These are phyloP conservation scores for Cheilosia impressa DNA, from an alignment of 2,888 invertebrate genomes.

Conservation along the genomic window DNA sequence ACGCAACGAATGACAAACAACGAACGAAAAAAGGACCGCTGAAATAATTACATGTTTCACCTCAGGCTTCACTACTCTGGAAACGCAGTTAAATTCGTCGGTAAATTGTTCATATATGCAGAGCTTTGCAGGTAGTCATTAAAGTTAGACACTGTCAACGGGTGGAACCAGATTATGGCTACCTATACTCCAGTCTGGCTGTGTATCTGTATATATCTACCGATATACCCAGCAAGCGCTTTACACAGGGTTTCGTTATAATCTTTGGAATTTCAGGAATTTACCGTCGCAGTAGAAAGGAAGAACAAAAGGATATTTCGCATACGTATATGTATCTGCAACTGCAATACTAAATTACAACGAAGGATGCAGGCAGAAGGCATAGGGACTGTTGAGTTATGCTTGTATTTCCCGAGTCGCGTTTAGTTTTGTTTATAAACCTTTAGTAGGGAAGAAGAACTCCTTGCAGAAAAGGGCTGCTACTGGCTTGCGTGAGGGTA, in stretches of 20 bases:
- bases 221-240: constrained; percentile 11
- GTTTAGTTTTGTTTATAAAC: constrained; percentile 11
- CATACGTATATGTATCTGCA: constrained; percentile 49
- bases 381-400: constrained; percentile 31
- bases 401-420: constrained; percentile 45
- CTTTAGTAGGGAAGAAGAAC: background rate
- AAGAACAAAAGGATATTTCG: constrained; percentile 37
- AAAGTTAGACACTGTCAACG: constrained; percentile 58
- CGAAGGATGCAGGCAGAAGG: constrained; percentile 50
- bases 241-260: constrained; percentile 42
- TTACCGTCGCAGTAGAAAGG: constrained; percentile 40
- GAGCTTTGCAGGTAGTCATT: constrained; percentile 60
- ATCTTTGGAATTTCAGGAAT: constrained; percentile 64
- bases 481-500: background rate
- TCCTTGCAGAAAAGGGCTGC: constrained; percentile 1
- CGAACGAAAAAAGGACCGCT: constrained; percentile 14
- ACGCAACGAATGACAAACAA: background rate
- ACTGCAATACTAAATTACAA: constrained; percentile 58
- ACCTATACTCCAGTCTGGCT: background rate
- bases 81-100: constrained; percentile 58
- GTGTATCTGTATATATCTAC: background rate
- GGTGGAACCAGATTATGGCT: constrained; percentile 36
- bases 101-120: constrained; percentile 57
- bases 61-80: constrained; percentile 9
- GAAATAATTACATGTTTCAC: constrained; percentile 55